These are phyloP conservation scores for Egretta garzetta DNA, from an alignment of 2,113 vertebrate species.

Conservation along the genomic window DNA sequence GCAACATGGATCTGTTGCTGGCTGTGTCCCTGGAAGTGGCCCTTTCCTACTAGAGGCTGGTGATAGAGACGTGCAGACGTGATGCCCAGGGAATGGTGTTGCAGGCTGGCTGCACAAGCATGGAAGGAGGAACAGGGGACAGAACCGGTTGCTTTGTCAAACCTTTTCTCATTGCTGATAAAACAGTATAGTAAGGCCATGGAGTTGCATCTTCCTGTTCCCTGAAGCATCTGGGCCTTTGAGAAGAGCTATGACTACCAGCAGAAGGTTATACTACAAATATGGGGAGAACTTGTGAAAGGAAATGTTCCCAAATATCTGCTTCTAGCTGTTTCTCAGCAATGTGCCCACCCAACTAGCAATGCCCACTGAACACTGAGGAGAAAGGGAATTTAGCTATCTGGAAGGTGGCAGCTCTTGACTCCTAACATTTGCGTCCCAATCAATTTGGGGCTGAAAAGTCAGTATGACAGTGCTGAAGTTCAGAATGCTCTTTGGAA, in stretches of 20 bases:
- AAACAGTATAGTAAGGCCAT: not conserved
- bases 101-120: rapidly evolving
- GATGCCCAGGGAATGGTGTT: not conserved
- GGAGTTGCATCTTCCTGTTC: not conserved
- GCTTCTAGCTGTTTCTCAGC: not conserved
- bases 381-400: not conserved
- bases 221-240: not conserved
- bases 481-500: not conserved
- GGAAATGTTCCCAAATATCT: not conserved
- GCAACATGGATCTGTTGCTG: not conserved
- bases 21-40: not conserved
- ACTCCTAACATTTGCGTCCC: not conserved
- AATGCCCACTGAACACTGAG: not conserved
- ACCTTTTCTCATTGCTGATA: not conserved
- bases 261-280: not conserved
- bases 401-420: not conserved
- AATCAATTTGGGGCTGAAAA: not conserved
- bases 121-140: not conserved
- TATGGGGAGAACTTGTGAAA: not conserved
- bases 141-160: not conserved
- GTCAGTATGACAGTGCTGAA: not conserved
- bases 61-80: not conserved
- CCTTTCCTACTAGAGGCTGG: not conserved
- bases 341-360: not conserved
- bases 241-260: not conserved